These are phyloP conservation scores for Acanthurus tractus DNA, from an alignment of 2,797 vertebrate genomes.

Conservation along the genomic window DNA sequence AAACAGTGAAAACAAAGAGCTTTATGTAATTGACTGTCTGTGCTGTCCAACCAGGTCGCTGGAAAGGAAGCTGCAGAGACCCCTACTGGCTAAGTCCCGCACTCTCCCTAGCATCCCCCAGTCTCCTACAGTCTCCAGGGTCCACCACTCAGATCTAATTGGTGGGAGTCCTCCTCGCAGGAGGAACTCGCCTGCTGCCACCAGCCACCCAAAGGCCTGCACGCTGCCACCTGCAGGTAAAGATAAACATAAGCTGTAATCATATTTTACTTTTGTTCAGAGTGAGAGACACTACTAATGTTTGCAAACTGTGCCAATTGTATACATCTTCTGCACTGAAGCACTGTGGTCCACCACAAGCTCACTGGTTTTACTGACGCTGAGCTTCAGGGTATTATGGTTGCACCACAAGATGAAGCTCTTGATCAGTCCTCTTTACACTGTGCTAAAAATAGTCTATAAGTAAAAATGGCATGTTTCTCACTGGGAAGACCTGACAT, in stretches of 20 bases:
- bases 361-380: too few relatives aligned
- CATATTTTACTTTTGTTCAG: too few relatives aligned
- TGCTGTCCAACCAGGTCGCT: constrained; percentile 84
- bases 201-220: constrained; percentile 84
- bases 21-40: not conserved
- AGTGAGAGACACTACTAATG: too few relatives aligned
- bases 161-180: constrained; percentile 77
- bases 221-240: constrained; percentile 91
- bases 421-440: too few relatives aligned
- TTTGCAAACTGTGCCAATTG: too few relatives aligned
- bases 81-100: constrained; percentile 90
- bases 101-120: constrained; percentile 95
- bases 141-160: constrained; percentile 82
- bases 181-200: constrained; percentile 62
- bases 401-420: too few relatives aligned
- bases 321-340: too few relatives aligned
- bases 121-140: constrained; percentile 89
- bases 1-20: not conserved
- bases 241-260: not conserved
- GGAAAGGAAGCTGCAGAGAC: constrained; percentile 91
- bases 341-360: too few relatives aligned
- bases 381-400: too few relatives aligned
- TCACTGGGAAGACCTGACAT: too few relatives aligned
- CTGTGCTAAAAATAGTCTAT: too few relatives aligned
- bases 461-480: too few relatives aligned